Evolutionary conservation across 1,140 invertebrate genomes (phyloP), one percentile per base, ranked within the genome.

Genomic region (Eupeodes corollae): DNA sequence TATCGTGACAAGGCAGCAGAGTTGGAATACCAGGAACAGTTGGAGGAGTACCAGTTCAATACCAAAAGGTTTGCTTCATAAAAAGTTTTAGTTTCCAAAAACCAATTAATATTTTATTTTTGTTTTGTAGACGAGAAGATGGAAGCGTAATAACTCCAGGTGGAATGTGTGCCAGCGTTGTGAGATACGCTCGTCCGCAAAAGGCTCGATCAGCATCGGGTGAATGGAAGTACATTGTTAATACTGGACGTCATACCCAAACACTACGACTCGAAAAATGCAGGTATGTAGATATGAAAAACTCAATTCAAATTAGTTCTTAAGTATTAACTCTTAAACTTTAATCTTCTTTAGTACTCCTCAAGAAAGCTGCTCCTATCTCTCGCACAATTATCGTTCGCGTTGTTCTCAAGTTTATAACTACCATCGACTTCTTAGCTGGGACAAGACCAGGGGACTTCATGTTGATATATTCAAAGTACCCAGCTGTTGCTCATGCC

Each of bases 381-480:
- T 90, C 16, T 81, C 84, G 0, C 83, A 84, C 38, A 85, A 85
- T 49, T 85, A 88, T 58, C 79, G 83, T 47, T 88, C 87, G 0
- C 80, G 83, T 43, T 91, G 88, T 57, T 75, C 79, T 3, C 88
- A 91, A 75, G 79, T 91, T 1, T 87, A 86, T 63, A 89, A 88
- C 59, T 89, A 89, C 56, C 88, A 91, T 61, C 73, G 88, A n/a
- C 70, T 91, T 6, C 56, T 91, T 1, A 87, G 86, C 1, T 91
- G 87, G 84, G 86, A 89, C 57, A 79, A 83, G 38, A 78, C 80
- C 31, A 74, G 81, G 21, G 87, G 87, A 8, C 72, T 91, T 2
- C 86, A 89, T 53, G 86, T 90, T 75, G 88, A 91, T 59, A 85
- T 88, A 35, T 90, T 88, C 57, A 88, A 88, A 75, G 80, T 90